Percentiles rank a stretch among this genome's conserved stretches.
These are phyloP conservation scores for Catharus bicknelli DNA, from an alignment of 2,113 vertebrate genomes.

Conservation along the genomic window DNA sequence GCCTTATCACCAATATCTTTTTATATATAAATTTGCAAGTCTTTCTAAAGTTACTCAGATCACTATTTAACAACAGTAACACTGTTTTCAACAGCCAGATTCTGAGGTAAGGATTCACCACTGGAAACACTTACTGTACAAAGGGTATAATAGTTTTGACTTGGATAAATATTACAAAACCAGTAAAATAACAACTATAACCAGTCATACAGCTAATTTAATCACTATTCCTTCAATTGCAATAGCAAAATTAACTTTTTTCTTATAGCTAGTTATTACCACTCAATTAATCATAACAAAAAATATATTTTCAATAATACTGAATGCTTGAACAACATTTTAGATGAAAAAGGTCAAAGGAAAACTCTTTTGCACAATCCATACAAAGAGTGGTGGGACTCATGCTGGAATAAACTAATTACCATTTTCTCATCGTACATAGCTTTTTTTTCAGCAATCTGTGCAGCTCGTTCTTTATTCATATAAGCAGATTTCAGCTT, in stretches of 20 bases:
- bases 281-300: neutral
- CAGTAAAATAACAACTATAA: neutral
- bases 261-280: neutral
- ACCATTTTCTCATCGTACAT: slow-evolving; percentile 83
- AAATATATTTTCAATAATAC: neutral
- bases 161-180: neutral
- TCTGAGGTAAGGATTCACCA: neutral
- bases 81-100: neutral
- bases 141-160: neutral
- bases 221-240: neutral
- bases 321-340: neutral
- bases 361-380: neutral
- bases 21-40: neutral
- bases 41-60: neutral
- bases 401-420: neutral
- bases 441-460: slow-evolving; percentile 88
- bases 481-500: slow-evolving; percentile 88
- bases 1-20: rapidly evolving
- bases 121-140: neutral
- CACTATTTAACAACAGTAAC: neutral
- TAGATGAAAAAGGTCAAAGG: neutral
- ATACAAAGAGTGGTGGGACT: neutral
- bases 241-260: neutral
- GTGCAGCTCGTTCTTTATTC: slow-evolving; percentile 88
- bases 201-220: neutral